Conservation (phyloP, 37 sponge, comb jelly and placozoan genomes). For the Chondrosia reniformis region DNA sequence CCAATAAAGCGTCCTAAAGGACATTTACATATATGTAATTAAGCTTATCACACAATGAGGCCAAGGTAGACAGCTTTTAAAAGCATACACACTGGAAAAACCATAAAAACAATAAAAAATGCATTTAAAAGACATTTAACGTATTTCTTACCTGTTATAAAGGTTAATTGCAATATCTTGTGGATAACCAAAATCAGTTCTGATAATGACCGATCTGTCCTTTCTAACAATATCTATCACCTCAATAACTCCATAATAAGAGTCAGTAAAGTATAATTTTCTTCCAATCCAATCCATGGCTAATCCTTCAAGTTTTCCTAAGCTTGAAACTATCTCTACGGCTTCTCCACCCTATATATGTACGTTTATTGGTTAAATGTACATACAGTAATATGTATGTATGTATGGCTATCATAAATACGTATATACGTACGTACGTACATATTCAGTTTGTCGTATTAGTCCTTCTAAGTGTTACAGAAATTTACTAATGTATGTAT, state of each 20-base stretch:
- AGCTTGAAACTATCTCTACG: not conserved
- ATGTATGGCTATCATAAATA: too few species aligned
- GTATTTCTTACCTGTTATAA: not conserved
- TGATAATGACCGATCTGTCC: slow-evolving; percentile 29
- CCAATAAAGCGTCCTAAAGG: too few species aligned
- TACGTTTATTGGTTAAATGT: too few species aligned
- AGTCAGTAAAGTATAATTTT: slow-evolving; percentile 72
- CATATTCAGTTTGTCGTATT: too few species aligned
- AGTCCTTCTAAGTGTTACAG: too few species aligned
- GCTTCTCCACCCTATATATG: not conserved
- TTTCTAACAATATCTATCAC: slow-evolving; percentile 47
- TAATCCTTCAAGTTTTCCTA: slow-evolving; percentile 35
- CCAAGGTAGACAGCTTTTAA: too few species aligned
- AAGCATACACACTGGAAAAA: too few species aligned
- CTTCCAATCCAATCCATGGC: slow-evolving; percentile 80
- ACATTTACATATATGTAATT: too few species aligned
- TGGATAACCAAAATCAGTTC: not conserved
- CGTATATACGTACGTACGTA: not conserved
- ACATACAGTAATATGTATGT: too few species aligned
- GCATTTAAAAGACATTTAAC: not conserved
- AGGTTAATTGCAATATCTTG: not conserved
- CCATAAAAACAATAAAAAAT: too few species aligned
- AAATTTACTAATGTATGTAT: not conserved
- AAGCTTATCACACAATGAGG: too few species aligned
- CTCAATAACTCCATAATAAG: slow-evolving; percentile 35